A percentile compares a stretch with the other conserved stretches of the same genome.
Conservation (phyloP, 2,113 vertebrate genomes). For the Amia ocellicauda region DNA sequence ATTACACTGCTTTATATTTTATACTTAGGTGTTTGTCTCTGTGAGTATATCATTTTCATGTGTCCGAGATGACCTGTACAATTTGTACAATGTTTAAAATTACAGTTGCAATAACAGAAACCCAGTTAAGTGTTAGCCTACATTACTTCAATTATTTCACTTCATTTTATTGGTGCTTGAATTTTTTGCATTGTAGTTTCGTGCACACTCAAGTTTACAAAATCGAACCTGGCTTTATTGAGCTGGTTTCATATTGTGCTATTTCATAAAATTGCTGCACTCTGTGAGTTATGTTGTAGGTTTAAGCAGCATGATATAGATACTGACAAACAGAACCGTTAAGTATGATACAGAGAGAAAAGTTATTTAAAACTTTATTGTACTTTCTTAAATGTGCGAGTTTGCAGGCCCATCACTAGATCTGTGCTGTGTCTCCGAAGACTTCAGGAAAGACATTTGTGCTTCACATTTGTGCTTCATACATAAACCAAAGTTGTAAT, state of each 20-base stretch:
- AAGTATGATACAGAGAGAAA: no score
- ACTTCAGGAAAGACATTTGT: no score
- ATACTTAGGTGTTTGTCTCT: constrained; percentile 54
- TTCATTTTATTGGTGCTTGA: constrained; percentile 12
- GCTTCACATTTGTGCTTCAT: not conserved
- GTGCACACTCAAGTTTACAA: not conserved
- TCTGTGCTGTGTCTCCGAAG: no score
- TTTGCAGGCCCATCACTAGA: no score
- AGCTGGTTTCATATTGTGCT: not conserved
- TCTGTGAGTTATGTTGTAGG: no score
- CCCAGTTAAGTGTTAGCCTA: constrained; percentile 55
- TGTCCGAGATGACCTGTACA: constrained; percentile 60
- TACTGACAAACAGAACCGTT: no score
- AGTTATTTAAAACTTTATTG: no score
- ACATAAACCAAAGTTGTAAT: not conserved
- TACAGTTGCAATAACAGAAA: constrained; percentile 61
- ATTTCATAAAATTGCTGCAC: not conserved
- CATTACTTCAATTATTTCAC: constrained; percentile 38
- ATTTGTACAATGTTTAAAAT: constrained; percentile 48
- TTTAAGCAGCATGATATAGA: no score
- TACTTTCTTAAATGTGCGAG: no score
- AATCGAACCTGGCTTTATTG: not conserved
- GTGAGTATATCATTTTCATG: constrained; percentile 54
- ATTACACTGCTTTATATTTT: constrained; percentile 65
- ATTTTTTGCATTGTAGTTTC: not conserved